These are phyloP conservation scores for Liolophura sinensis DNA, from an alignment of 1,140 invertebrate genomes.

Conservation along the genomic window DNA sequence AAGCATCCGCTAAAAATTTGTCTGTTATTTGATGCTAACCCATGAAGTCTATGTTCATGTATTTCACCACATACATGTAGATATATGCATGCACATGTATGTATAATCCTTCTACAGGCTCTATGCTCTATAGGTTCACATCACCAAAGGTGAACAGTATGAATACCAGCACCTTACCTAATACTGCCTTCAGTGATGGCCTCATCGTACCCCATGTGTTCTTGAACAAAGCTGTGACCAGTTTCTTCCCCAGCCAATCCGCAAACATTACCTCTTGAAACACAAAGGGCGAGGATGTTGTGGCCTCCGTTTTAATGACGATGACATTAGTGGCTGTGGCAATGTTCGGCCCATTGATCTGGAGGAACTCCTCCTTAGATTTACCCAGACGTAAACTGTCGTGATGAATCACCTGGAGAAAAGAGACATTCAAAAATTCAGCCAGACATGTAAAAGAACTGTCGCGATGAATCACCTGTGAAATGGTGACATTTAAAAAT, in stretches of 20 bases:
- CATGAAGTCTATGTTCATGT: too few species aligned
- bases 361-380: slow-evolving; percentile 55
- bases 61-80: not conserved
- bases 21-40: too few species aligned
- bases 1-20: too few species aligned
- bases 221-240: slow-evolving; percentile 53
- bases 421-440: not conserved
- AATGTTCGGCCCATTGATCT: slow-evolving; percentile 49
- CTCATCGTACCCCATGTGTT: slow-evolving; percentile 47
- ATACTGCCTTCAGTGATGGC: slow-evolving; percentile 47
- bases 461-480: not conserved
- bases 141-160: too few species aligned
- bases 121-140: too few species aligned
- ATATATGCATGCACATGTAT: not conserved
- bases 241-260: slow-evolving; percentile 57
- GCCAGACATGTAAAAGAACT: not conserved
- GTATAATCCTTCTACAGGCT: too few species aligned
- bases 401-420: slow-evolving; percentile 51
- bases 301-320: slow-evolving; percentile 48
- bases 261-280: slow-evolving; percentile 56
- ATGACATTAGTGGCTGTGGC: slow-evolving; percentile 48
- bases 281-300: slow-evolving; percentile 46
- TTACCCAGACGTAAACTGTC: slow-evolving; percentile 50
- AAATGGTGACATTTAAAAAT: not conserved
- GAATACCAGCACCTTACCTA: slow-evolving; percentile 32